phyloP scores from a whole-genome alignment of 1,140 invertebrate genomes.

The Drosophila sulfurigaster region DNA sequence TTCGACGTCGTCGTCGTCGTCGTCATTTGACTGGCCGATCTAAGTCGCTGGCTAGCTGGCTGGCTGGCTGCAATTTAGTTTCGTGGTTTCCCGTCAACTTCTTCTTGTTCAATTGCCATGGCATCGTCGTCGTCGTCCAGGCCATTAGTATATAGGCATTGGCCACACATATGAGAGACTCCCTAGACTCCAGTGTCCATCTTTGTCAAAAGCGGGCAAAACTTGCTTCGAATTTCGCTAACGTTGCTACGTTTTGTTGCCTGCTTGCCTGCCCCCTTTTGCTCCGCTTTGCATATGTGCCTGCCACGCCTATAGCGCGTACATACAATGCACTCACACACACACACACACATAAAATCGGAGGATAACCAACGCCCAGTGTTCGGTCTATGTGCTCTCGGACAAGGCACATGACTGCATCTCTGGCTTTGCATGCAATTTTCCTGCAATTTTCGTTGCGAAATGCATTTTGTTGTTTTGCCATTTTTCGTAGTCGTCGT shows the following conservation, averaged over 20 bases:
- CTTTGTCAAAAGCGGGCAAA: constrained; percentile 64
- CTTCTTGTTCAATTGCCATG: constrained; percentile 43
- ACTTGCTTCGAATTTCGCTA: constrained; percentile 56
- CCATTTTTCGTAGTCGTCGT: constrained; percentile 32
- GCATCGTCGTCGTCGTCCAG: background rate
- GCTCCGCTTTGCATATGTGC: constrained; percentile 25
- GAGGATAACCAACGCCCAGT: constrained; percentile 6
- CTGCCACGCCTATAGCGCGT: constrained; percentile 71
- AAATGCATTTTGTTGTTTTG: constrained; percentile 67
- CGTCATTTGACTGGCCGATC: constrained; percentile 52
- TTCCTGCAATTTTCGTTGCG: constrained; percentile 71
- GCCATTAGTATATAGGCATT: constrained; percentile 58
- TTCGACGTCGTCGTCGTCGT: constrained; percentile 15
- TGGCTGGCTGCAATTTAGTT: constrained; percentile 70
- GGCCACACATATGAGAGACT: background rate
- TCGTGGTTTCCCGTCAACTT: constrained; percentile 78
- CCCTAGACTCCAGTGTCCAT: constrained; percentile 27
- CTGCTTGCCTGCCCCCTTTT: background rate
- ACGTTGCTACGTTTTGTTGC: background rate
- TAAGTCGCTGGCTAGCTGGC: constrained; percentile 36
- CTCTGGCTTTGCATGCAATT: constrained; percentile 57
- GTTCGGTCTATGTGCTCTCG: constrained; percentile 19
- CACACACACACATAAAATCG: constrained; percentile 1
- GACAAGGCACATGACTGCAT: constrained; percentile 38
- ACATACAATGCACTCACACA: constrained; percentile 39